Conservation (phyloP, 1,140 invertebrate species). For the Pseudobourletiella spinata region DNA sequence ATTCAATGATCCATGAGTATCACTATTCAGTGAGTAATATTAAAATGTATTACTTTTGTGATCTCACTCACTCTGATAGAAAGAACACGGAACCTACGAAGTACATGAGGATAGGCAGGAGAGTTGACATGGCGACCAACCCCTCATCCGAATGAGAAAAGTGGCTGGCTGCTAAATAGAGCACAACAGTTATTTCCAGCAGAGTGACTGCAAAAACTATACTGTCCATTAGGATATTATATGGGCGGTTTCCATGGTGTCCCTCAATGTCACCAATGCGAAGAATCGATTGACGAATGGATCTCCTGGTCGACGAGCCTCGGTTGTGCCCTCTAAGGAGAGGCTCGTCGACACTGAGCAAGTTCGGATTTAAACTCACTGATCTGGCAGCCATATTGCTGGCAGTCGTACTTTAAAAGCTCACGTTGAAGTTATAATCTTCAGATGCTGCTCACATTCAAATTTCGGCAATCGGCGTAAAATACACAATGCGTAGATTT, state of each 20-base stretch:
- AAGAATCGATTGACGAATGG: not conserved
- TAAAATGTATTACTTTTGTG: not conserved
- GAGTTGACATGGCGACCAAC: constrained; percentile 27
- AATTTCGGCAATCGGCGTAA: no score
- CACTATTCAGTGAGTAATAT: not conserved
- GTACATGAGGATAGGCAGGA: constrained; percentile 22
- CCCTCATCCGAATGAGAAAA: constrained; percentile 7
- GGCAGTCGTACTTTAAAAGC: no score
- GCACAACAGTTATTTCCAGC: constrained; percentile 24
- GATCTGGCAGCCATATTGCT: not conserved
- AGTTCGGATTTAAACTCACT: not conserved
- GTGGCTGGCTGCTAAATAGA: constrained; percentile 21
- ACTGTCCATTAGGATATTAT: constrained; percentile 22
- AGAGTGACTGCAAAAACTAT: constrained; percentile 18
- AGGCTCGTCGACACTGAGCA: not conserved
- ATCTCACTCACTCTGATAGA: not conserved
- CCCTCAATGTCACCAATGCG: constrained; percentile 5
- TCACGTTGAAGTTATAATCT: no score
- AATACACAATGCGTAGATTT: no score
- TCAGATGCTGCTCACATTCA: no score
- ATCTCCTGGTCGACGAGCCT: not conserved
- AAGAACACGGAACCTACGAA: constrained; percentile 2
- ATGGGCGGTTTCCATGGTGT: constrained; percentile 13
- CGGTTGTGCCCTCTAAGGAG: not conserved
- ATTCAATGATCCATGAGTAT: not conserved